These are phyloP conservation scores for Saturnia pavonia DNA, from an alignment of 2,888 invertebrate species.

Conservation along the genomic window DNA sequence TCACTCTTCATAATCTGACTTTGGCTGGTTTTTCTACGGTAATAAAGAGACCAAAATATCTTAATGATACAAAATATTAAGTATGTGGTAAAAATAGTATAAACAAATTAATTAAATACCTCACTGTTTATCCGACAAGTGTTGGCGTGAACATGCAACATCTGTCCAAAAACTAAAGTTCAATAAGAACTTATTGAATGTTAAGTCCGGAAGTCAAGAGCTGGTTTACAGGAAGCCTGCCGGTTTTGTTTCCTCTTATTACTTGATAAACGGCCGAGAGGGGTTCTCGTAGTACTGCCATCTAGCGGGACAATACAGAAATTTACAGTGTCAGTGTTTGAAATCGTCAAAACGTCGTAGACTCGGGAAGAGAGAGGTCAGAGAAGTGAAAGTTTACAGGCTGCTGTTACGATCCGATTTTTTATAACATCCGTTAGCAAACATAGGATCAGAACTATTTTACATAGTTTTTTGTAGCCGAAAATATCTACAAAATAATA, in stretches of 20 bases:
- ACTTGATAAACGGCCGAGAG: background rate
- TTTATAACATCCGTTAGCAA: no score
- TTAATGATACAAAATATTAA: no score
- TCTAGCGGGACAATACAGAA: background rate
- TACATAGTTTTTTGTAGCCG: no score
- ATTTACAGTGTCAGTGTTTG: background rate
- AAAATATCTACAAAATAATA: no score
- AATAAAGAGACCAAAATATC: background rate
- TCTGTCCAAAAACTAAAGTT: no score
- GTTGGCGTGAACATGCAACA: background rate
- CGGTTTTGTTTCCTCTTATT: background rate
- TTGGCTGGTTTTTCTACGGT: no score
- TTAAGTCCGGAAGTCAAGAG: background rate
- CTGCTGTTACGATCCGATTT: no score
- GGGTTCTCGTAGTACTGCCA: background rate
- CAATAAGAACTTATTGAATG: background rate
- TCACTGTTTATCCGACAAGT: background rate
- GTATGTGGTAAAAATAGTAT: background rate
- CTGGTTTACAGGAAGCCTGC: conserved; percentile 5
- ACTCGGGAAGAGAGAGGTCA: no score
- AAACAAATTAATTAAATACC: background rate
- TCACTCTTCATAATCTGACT: no score
- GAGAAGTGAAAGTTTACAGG: no score
- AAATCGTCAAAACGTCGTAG: no score
- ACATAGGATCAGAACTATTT: no score